Percentiles rank a stretch among this genome's conserved stretches.
These are phyloP conservation scores for Saccopteryx bilineata DNA, from an alignment of 2,113 vertebrate species.

Conservation along the genomic window DNA sequence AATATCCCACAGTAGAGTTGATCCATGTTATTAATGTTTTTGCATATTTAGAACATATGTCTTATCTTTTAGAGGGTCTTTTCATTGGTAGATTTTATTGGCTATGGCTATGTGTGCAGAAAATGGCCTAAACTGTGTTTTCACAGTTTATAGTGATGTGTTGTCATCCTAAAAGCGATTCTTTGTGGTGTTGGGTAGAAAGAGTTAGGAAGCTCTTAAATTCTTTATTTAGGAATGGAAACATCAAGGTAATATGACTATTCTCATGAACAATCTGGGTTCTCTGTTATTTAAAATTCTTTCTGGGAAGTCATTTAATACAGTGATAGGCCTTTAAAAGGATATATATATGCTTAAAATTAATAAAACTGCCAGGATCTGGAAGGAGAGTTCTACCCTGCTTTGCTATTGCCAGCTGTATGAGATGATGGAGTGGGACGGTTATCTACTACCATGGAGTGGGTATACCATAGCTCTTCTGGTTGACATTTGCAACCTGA, in stretches of 20 bases:
- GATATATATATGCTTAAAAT: not conserved
- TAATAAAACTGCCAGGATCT: not conserved
- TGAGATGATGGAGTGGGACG: accelerated
- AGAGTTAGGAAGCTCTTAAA: not conserved
- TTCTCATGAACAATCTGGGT: not conserved
- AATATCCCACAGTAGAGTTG: not conserved
- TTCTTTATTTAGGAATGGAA: not conserved
- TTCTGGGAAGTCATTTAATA: not conserved
- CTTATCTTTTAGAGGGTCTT: not conserved
- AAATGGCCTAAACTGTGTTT: not conserved
- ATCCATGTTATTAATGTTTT: not conserved
- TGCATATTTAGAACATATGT: not conserved
- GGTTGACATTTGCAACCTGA: not conserved
- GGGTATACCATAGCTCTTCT: not conserved
- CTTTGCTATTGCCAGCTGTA: accelerated
- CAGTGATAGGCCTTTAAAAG: not conserved
- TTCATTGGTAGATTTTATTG: not conserved
- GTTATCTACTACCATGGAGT: accelerated
- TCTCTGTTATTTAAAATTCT: not conserved
- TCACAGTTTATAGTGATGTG: not conserved
- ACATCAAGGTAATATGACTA: too few relatives aligned
- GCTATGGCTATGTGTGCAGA: accelerated
- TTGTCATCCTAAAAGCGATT: not conserved
- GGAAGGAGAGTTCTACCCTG: accelerated
- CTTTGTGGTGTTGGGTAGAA: not conserved